Conservation (phyloP, 1,140 invertebrate genomes). For the Cyphomyrmex costatus region DNA sequence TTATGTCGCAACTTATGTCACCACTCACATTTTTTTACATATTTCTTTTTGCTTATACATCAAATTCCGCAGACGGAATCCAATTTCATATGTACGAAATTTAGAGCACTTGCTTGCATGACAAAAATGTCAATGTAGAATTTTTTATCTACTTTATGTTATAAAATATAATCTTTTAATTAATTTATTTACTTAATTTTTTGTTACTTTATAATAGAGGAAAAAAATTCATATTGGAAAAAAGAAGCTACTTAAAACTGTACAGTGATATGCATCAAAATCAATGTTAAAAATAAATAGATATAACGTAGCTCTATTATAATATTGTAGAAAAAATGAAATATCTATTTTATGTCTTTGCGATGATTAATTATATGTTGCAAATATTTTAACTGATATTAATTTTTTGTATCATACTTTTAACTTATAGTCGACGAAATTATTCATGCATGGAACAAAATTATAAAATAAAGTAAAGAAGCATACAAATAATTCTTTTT, state of each 20-base stretch:
- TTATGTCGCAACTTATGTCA: constrained; percentile 26
- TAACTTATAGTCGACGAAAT: neutral
- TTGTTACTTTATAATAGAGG: neutral
- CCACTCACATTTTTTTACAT: neutral
- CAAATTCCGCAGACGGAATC: constrained; percentile 31
- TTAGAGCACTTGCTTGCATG: neutral
- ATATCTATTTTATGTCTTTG: constrained; percentile 5
- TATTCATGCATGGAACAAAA: neutral
- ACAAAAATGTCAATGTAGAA: constrained; percentile 7
- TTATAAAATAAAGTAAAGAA: neutral
- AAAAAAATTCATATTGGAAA: neutral
- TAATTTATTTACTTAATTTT: neutral
- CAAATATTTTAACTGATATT: neutral
- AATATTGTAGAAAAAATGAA: neutral
- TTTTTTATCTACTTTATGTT: neutral
- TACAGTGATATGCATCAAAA: neutral
- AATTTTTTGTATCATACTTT: neutral
- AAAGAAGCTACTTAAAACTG: neutral
- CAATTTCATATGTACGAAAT: neutral
- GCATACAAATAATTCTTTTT: constrained; percentile 2
- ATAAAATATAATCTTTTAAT: neutral
- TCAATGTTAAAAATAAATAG: neutral
- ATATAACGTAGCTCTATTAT: neutral
- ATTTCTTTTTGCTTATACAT: constrained; percentile 40
- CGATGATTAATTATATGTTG: neutral